Evolutionary conservation across 1,140 invertebrate species (phyloP).

Genomic region (Caerostris extrusa): DNA sequence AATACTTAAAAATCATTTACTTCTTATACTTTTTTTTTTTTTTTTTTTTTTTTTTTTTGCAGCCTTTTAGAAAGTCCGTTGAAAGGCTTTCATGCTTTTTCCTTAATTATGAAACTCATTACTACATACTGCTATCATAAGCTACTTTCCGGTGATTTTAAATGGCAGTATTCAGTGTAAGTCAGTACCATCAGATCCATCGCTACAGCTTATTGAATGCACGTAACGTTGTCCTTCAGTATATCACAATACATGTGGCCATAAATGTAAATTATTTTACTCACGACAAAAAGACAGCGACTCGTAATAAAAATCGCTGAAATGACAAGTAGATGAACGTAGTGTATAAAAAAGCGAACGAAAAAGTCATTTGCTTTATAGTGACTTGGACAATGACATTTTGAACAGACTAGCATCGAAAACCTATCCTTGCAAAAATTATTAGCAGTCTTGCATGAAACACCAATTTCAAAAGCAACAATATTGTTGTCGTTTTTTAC

Average conservation of each 20-base stretch:
- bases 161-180: not conserved
- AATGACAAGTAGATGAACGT: not conserved
- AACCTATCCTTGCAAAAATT: too few species aligned
- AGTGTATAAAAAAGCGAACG: not conserved
- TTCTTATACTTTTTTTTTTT: not conserved
- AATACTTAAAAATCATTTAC: not conserved
- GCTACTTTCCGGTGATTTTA: not conserved
- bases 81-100: not conserved
- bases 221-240: not conserved
- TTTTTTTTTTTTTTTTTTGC: too few species aligned
- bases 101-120: not conserved
- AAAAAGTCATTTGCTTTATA: not conserved
- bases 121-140: not conserved
- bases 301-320: slow-evolving; percentile 16
- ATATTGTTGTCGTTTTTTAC: too few species aligned
- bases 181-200: not conserved
- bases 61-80: not conserved
- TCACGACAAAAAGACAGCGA: slow-evolving; percentile 15
- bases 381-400: not conserved
- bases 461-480: too few species aligned
- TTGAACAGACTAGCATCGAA: not conserved
- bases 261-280: slow-evolving; percentile 18
- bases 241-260: not conserved
- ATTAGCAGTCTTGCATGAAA: too few species aligned
- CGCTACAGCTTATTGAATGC: not conserved